Evolutionary conservation across 2,797 vertebrate genomes (phyloP).

Genomic region (Melanotaenia trifasciata): DNA sequence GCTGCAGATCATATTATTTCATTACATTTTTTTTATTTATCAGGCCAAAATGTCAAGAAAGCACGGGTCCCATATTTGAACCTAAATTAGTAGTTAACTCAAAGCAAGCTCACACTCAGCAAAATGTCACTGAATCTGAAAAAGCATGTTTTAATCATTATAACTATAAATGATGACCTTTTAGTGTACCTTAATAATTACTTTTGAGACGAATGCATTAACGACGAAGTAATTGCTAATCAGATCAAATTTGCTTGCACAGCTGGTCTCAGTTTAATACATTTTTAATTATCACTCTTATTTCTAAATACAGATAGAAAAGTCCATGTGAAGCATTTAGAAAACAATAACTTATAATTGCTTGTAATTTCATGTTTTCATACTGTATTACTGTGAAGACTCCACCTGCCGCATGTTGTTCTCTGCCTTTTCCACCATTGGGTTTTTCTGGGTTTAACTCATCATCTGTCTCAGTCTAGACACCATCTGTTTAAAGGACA

Average conservation of each 20-base stretch:
- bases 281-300: not conserved
- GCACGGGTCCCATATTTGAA: no score
- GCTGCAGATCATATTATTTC: no score
- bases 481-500: slow-evolving; percentile 70
- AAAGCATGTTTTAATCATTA: not conserved
- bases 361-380: not conserved
- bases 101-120: no score
- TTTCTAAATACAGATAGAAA: not conserved
- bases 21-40: no score
- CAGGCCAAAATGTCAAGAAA: no score
- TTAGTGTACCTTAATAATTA: not conserved
- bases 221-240: no score
- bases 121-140: not conserved
- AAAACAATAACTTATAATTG: not conserved
- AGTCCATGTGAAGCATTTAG: no score
- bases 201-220: not conserved
- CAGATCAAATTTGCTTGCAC: not conserved
- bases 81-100: no score
- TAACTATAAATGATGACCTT: not conserved
- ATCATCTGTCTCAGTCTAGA: slow-evolving; percentile 51
- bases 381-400: not conserved
- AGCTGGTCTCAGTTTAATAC: not conserved
- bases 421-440: not conserved
- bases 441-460: slow-evolving; percentile 34
- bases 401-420: not conserved